Conservation (phyloP, 2,113 vertebrate species). For the Leucoraja erinaceus region DNA sequence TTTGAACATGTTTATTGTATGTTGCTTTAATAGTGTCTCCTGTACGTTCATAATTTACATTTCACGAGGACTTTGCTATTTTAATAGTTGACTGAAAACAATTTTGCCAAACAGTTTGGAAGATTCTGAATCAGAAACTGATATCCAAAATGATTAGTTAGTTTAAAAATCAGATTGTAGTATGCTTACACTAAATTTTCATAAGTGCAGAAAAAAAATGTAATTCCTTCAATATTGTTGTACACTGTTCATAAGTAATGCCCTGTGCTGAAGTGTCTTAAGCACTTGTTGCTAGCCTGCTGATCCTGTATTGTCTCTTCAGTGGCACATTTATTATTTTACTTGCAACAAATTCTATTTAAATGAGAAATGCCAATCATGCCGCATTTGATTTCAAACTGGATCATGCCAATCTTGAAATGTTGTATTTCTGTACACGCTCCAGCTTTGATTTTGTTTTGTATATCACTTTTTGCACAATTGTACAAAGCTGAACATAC, state of each 20-base stretch:
- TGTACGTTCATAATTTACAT: background rate
- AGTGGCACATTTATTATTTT: conserved; percentile 26
- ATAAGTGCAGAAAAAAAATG: background rate
- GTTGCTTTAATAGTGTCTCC: background rate
- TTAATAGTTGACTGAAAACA: conserved; percentile 3
- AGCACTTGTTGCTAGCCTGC: conserved; percentile 31
- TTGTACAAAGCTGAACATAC: conserved; percentile 27
- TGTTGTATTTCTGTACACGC: conserved; percentile 14
- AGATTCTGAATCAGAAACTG: background rate
- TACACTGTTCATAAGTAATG: conserved; percentile 7
- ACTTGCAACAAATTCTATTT: background rate
- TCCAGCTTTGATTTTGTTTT: conserved; percentile 17
- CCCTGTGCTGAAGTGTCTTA: conserved; percentile 5
- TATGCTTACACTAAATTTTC: conserved; percentile 5
- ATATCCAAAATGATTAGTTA: conserved; percentile 2
- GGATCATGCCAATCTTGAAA: background rate
- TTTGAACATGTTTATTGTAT: background rate
- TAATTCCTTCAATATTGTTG: conserved; percentile 23
- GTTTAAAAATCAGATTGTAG: background rate
- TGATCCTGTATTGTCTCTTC: background rate
- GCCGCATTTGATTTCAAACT: conserved; percentile 22
- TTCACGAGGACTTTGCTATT: background rate
- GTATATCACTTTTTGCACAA: conserved; percentile 29
- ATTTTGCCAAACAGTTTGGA: conserved; percentile 8
- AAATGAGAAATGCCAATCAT: background rate